phyloP scores from a whole-genome alignment of 2,888 invertebrate species.

The Pemphredon lugubris region DNA sequence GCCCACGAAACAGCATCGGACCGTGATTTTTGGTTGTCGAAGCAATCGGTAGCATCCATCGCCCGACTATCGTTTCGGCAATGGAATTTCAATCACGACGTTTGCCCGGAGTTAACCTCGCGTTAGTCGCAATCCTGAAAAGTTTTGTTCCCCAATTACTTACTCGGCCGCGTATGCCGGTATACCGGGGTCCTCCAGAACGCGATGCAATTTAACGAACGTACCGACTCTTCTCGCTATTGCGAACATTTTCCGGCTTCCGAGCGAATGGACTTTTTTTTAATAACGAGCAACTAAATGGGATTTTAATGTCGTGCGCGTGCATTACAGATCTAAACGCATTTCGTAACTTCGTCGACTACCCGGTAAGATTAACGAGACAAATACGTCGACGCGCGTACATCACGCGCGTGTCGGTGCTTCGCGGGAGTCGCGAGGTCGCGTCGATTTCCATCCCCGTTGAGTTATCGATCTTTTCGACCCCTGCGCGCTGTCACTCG shows the following conservation, averaged over 20 bases:
- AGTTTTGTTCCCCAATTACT: constrained; percentile 17
- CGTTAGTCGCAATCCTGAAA: not conserved
- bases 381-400: too few species aligned
- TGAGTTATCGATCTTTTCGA: not conserved
- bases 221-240: constrained; percentile 2
- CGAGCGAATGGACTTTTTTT: constrained; percentile 11
- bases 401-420: too few species aligned
- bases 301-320: constrained; percentile 15
- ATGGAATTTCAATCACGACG: not conserved
- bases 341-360: constrained; percentile 7
- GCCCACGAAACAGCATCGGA: too few species aligned
- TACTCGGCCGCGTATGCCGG: too few species aligned
- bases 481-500: too few species aligned
- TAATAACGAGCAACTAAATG: constrained; percentile 19
- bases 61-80: too few species aligned
- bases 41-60: too few species aligned
- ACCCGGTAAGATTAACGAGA: not conserved
- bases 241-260: constrained; percentile 6
- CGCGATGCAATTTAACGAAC: constrained; percentile 20
- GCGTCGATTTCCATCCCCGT: not conserved
- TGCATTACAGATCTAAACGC: constrained; percentile 7
- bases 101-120: not conserved
- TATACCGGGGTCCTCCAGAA: not conserved
- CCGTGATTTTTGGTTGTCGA: too few species aligned
- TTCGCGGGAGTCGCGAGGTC: not conserved